A percentile compares a stretch with the other conserved stretches of the same genome.
Evolutionary conservation across 2,113 vertebrate species (phyloP).

Genomic region (Tringa solitaria): DNA sequence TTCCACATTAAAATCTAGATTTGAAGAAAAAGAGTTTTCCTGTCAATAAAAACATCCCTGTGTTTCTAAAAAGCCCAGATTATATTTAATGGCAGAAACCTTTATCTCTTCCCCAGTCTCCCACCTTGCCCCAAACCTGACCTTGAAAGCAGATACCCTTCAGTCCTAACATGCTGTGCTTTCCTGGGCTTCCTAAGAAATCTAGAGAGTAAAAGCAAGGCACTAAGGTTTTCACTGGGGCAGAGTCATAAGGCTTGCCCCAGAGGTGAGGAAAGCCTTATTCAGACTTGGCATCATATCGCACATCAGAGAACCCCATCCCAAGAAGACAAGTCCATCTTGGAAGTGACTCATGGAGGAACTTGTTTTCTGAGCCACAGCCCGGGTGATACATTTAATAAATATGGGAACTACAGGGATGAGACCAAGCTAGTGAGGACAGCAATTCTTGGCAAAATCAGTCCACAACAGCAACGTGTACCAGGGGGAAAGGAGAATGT

Average conservation of each 20-base stretch:
- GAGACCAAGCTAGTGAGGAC: background rate
- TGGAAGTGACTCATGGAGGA: background rate
- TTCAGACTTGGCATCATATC: background rate
- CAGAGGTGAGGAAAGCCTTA: background rate
- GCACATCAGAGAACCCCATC: background rate
- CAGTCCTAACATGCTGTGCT: background rate
- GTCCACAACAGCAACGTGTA: fast-evolving
- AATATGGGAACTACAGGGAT: background rate
- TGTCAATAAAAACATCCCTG: background rate
- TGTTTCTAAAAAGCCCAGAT: background rate
- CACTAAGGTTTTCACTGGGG: too few species aligned
- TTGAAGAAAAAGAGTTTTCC: background rate
- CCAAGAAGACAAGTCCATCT: background rate
- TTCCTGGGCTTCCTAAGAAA: background rate
- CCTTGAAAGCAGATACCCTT: background rate
- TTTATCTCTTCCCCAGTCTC: background rate
- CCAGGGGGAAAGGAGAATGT: background rate
- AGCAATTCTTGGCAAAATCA: background rate
- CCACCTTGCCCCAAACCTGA: background rate
- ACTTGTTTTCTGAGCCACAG: background rate
- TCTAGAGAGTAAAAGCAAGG: background rate
- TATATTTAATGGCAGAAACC: background rate
- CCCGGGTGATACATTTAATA: background rate
- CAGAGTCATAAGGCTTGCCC: background rate
- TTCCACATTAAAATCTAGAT: background rate